Percentiles rank a stretch among this genome's conserved stretches.
phyloP scores from a whole-genome alignment of 2,888 invertebrate genomes.

The Standfussiana lucernea region DNA sequence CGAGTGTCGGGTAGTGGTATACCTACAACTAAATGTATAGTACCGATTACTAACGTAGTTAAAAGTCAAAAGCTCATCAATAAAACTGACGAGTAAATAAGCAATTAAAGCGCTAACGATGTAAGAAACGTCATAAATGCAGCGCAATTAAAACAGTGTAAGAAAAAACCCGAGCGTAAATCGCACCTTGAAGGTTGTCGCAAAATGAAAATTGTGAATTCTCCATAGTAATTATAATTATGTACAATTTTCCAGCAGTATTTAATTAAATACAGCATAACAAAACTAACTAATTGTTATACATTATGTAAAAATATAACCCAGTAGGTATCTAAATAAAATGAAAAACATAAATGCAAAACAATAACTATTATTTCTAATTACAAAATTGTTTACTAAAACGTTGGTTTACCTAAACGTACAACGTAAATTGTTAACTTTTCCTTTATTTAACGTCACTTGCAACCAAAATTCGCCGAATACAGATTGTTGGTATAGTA shows the following conservation, averaged over 20 bases:
- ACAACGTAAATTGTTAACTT: not conserved
- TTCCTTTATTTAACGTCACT: too few relatives aligned
- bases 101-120: constrained; percentile 70
- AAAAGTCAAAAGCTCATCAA: constrained; percentile 64
- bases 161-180: constrained; percentile 65
- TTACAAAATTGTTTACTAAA: constrained; percentile 7
- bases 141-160: constrained; percentile 61
- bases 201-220: constrained; percentile 45
- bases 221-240: constrained; percentile 44
- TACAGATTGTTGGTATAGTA: not conserved
- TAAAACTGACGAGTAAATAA: constrained; percentile 69
- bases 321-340: not conserved
- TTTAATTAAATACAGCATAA: not conserved
- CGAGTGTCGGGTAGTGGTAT: constrained; percentile 32
- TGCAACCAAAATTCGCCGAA: not conserved
- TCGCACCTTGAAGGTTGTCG: constrained; percentile 54
- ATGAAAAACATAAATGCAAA: constrained; percentile 8
- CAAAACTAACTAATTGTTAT: not conserved
- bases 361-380: constrained; percentile 9
- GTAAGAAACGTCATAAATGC: constrained; percentile 63
- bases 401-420: not conserved
- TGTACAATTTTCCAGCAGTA: constrained; percentile 30
- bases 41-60: constrained; percentile 40
- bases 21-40: constrained; percentile 30
- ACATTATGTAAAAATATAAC: not conserved